These are phyloP conservation scores for Rhinoptilus africanus DNA, from an alignment of 2,113 vertebrate species.

Conservation along the genomic window DNA sequence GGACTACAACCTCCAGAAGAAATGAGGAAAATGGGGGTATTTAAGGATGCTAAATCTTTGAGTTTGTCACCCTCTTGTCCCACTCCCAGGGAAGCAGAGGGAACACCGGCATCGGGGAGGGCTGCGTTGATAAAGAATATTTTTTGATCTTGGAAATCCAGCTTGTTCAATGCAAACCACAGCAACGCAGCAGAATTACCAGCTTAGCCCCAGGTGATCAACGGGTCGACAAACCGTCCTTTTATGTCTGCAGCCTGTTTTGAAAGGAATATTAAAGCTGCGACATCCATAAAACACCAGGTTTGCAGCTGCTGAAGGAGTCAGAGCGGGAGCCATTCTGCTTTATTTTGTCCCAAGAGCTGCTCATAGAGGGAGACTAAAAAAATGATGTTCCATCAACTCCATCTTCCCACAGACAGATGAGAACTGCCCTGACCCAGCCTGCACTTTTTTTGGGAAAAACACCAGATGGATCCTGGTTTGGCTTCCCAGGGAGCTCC, in stretches of 20 bases:
- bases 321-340: not conserved
- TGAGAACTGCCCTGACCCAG: not conserved
- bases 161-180: not conserved
- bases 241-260: not conserved
- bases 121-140: not conserved
- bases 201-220: not conserved
- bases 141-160: not conserved
- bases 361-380: not conserved
- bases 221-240: not conserved
- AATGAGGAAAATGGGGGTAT: not conserved
- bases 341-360: not conserved
- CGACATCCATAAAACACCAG: not conserved
- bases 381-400: not conserved
- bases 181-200: not conserved
- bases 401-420: rapidly evolving
- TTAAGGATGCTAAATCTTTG: not conserved
- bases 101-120: rapidly evolving
- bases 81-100: not conserved
- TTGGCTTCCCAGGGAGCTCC: not conserved
- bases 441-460: not conserved
- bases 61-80: not conserved
- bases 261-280: not conserved
- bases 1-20: not conserved
- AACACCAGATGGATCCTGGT: not conserved
- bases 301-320: not conserved